A percentile compares a stretch with the other conserved stretches of the same genome.
These are phyloP conservation scores for Hemistola chrysoprasaria DNA, from an alignment of 2,888 invertebrate species.

Conservation along the genomic window DNA sequence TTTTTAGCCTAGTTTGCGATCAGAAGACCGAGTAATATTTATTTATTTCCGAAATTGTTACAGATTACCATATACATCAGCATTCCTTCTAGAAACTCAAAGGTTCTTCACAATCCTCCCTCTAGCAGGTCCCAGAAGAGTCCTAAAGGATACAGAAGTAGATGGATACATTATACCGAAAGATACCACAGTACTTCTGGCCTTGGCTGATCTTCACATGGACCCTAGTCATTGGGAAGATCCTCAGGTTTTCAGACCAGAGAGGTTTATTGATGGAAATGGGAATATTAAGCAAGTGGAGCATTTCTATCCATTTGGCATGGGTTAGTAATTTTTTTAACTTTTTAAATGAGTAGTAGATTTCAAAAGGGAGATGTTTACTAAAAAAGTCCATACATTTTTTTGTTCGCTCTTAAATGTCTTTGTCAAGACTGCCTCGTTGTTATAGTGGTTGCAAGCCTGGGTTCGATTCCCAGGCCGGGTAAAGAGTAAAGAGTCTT, in stretches of 20 bases:
- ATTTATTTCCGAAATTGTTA: too few species aligned
- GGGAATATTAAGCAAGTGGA: conserved; percentile 61
- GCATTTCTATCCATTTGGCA: conserved; percentile 79
- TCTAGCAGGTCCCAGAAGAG: conserved; percentile 55
- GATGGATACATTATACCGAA: conserved; percentile 39
- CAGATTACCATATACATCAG: conserved; percentile 54
- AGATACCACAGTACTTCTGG: conserved; percentile 59
- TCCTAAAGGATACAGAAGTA: conserved; percentile 28
- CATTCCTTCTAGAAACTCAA: conserved; percentile 66
- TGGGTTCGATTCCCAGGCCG: too few species aligned
- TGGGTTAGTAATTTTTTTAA: conserved; percentile 58
- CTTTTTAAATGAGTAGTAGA: too few species aligned
- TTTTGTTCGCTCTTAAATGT: too few species aligned
- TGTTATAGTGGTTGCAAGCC: too few species aligned
- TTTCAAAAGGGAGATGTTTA: too few species aligned
- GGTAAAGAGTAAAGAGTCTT: too few species aligned
- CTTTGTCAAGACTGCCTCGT: too few species aligned
- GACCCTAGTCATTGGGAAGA: conserved; percentile 65
- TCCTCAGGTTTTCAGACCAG: conserved; percentile 68
- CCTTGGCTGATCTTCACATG: conserved; percentile 56
- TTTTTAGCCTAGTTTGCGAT: too few species aligned
- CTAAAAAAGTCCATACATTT: too few species aligned
- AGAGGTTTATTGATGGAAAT: conserved; percentile 67
- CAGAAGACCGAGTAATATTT: too few species aligned
- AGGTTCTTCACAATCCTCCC: conserved; percentile 61